Base-by-base conservation (phyloP, 23 tunicate genomes). In the Botrylloides violaceus region DNA sequence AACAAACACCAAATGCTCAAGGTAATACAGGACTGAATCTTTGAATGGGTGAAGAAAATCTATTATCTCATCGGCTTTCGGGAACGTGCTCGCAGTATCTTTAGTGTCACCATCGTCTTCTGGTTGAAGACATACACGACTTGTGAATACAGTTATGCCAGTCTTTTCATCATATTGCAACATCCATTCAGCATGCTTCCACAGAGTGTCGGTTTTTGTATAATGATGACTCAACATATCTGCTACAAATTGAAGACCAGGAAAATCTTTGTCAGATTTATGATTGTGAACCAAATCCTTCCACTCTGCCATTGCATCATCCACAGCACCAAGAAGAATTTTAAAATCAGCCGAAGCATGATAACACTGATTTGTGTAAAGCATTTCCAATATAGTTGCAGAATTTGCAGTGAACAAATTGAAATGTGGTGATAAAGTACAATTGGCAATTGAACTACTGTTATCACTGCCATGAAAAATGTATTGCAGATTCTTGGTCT, bases 111-210 rank as follows among this genome's bases (percentile, higher is more conserved):
- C 19, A 59, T 35, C 55, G 35, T 23, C n/a, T 49, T 19, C 9
- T 15, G 37, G 34, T 63, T 48, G 12, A 32, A 9, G 33, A 15
- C 34, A 20, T 56, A 50, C 29, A 9, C 55, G 50, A 0, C 24
- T 53, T 4, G 66, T 84, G 61, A 89, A 89, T 15, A 78, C 31
- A 33, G 75, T 29, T 2, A 83, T 87, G 24, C 89, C 96, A 63
- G 73, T 76, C 7, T 47, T 38, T 73, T 89, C 78, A 64, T 89
- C 81, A 27, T 61, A 23, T 32, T 55, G 49, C 20, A 89, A 50
- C 47, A 89, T 83, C 96, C 96, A 89, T 43, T 78, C 96, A 62
- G 81, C 84, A 72, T 89, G 76, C 49, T 77, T 30, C 84, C 85
- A 83, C 34, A 89, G 59, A 30, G 65, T 21, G 6, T 72, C 19